Evolutionary conservation across 1,140 invertebrate species (phyloP).

Genomic region (Drosophila mauritiana): DNA sequence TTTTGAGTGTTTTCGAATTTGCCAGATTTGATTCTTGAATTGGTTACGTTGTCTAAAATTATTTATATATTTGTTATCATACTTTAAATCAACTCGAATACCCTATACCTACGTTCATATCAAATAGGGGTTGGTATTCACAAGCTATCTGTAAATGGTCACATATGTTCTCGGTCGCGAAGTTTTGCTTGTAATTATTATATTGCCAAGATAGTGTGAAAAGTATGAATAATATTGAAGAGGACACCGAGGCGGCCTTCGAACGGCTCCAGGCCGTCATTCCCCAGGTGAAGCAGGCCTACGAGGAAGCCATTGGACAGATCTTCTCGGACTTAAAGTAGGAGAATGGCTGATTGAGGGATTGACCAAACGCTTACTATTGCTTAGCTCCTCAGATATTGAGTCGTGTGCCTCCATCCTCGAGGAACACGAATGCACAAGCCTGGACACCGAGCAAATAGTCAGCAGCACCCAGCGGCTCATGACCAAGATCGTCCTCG

Average conservation of each 20-base stretch:
- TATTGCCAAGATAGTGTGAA: neutral
- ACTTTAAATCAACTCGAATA: no score
- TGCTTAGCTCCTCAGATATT: constrained; percentile 42
- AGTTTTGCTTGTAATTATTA: neutral
- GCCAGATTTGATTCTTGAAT: no score
- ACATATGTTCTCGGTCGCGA: constrained; percentile 5
- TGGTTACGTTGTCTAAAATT: no score
- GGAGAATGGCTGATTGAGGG: neutral
- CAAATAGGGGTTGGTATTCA: neutral
- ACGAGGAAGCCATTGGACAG: constrained; percentile 33
- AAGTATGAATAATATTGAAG: neutral
- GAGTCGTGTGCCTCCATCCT: constrained; percentile 45
- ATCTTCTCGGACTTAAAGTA: constrained; percentile 49
- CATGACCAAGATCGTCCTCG: constrained; percentile 35
- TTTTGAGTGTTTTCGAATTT: neutral
- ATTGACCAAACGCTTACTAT: neutral
- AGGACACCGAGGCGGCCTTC: constrained; percentile 46
- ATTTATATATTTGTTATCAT: no score
- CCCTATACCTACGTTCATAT: neutral
- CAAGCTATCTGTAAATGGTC: neutral
- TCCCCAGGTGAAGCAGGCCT: constrained; percentile 38
- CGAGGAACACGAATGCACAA: constrained; percentile 39
- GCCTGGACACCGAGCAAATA: constrained; percentile 39
- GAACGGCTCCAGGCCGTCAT: constrained; percentile 35
- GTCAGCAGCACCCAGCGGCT: constrained; percentile 18